Base-by-base conservation (phyloP, 2,888 invertebrate species). In the Drosophila algonquin region DNA sequence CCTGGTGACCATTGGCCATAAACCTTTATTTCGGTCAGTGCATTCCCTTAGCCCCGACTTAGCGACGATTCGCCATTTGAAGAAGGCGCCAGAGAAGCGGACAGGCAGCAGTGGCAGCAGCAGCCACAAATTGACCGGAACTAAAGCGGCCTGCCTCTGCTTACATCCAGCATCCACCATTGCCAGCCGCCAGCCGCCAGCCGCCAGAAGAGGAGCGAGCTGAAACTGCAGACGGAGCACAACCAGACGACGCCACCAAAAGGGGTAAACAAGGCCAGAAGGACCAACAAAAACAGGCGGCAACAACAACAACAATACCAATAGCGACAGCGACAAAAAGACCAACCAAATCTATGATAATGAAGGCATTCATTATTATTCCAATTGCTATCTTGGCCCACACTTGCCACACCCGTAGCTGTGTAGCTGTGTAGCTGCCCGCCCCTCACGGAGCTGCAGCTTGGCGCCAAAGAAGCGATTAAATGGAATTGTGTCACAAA, bases 381-480 rank as follows among this genome's bases (percentile, higher is more conserved):
- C 81, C 80, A 72, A 83, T 84, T 81, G 79, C 84, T 76, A 63
- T 79, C 73, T 67, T 52, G 54, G 70, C 60, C 61, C 46, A 27
- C 51, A 21, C 21, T 8, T 14, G 10, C 27, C n/a, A 50, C 40
- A 55, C 65, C 63, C 18, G 44, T 45, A 35, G 65, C 63, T 62
- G 18, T 18, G 18, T 18, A n/a, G n/a, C n/a, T n/a, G n/a, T n/a
- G n/a, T n/a, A n/a, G n/a, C n/a, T 18, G 63, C 45, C 50, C 61
- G 58, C 52, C 35, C 58, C 48, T 63, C 53, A 46, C 50, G 46
- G 58, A 77, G 77, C 64, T 77, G 80, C 76, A 63, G 56, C 64
- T 32, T 87, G 89, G 89, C 89, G 89, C 89, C 89, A 85, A 89
- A 87, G 80, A 90, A 79, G 80, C 89, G 86, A 90, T 90, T 89